These are phyloP conservation scores for Idaea aversata DNA, from an alignment of 2,888 invertebrate genomes.

Conservation along the genomic window DNA sequence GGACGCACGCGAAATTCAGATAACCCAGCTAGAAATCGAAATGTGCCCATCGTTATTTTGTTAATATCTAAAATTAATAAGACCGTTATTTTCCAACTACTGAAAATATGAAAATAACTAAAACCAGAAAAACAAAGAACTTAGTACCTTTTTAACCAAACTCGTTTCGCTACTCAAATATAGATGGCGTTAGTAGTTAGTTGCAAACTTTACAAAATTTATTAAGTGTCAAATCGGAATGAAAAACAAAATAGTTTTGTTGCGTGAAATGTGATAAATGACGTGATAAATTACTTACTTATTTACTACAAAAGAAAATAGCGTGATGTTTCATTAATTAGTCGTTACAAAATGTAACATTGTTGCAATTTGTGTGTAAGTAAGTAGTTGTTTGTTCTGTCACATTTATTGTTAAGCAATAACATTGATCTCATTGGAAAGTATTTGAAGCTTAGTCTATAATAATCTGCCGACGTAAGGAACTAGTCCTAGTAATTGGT, in stretches of 20 bases:
- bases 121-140: neutral
- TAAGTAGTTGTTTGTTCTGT: neutral
- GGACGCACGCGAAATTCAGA: conserved; percentile 3
- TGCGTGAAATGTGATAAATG: neutral
- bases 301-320: neutral
- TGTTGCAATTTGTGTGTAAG: neutral
- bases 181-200: conserved; percentile 29
- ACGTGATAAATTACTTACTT: neutral
- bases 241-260: too few relatives aligned
- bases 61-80: too few relatives aligned
- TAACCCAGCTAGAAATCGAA: too few relatives aligned
- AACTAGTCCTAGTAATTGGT: too few relatives aligned
- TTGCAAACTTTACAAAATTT: neutral
- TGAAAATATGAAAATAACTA: too few relatives aligned
- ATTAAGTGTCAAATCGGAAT: too few relatives aligned
- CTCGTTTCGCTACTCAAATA: conserved; percentile 11
- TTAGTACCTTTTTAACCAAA: neutral
- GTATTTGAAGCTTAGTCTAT: too few relatives aligned
- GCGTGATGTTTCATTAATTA: neutral
- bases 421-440: too few relatives aligned
- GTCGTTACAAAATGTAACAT: neutral
- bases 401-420: too few relatives aligned
- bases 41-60: neutral
- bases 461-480: too few relatives aligned
- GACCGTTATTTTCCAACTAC: too few relatives aligned